Conservation (phyloP, 2,113 vertebrate genomes). For the Tursiops truncatus region DNA sequence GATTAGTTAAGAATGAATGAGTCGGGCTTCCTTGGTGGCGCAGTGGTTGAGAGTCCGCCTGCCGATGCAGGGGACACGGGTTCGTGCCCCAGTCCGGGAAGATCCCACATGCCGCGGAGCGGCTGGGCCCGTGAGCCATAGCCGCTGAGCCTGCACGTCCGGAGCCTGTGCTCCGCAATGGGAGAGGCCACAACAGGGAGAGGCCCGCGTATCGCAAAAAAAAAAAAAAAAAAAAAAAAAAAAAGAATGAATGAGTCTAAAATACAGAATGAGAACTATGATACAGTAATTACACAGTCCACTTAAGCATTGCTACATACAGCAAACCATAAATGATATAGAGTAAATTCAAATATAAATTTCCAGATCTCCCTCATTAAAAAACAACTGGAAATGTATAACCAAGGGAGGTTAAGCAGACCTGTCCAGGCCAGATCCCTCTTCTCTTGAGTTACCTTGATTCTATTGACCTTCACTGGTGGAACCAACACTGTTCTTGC, state of each 20-base stretch:
- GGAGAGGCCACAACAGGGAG: no score
- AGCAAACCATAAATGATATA: not conserved
- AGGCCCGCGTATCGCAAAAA: no score
- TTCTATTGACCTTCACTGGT: not conserved
- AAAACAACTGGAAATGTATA: not conserved
- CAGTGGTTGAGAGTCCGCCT: no score
- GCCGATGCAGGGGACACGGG: no score
- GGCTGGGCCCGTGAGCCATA: no score
- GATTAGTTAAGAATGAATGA: conserved; percentile 33
- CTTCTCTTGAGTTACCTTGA: not conserved
- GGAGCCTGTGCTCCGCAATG: no score
- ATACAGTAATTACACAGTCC: not conserved
- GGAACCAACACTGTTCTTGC: not conserved
- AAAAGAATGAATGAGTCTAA: conserved; percentile 33
- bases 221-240: no score
- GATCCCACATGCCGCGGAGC: no score
- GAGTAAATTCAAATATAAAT: conserved; percentile 10
- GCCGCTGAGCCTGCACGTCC: no score
- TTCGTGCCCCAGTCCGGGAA: no score
- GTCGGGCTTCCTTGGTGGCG: not conserved
- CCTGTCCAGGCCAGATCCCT: not conserved
- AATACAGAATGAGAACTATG: conserved; percentile 7
- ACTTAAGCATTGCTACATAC: not conserved
- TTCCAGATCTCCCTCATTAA: conserved; percentile 36
- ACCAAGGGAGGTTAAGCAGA: not conserved